A percentile compares a stretch with the other conserved stretches of the same genome.
Evolutionary conservation across 2,797 vertebrate species (phyloP).

Genomic region (Gymnothorax javanicus): DNA sequence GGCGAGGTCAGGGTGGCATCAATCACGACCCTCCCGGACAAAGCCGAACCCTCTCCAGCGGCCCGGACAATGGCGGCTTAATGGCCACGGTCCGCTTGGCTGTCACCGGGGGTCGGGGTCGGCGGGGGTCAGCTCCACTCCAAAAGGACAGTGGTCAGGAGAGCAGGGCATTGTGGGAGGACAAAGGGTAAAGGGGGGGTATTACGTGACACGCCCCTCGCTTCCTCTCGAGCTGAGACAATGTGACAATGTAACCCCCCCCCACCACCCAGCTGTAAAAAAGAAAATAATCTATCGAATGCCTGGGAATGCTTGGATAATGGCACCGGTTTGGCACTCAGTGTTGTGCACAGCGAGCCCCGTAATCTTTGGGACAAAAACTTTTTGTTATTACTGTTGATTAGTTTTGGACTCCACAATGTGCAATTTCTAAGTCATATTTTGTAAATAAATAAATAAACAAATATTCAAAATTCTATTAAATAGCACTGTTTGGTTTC

Average conservation of each 20-base stretch:
- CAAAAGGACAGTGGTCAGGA: conserved; percentile 55
- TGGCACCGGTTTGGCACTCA: too few relatives aligned
- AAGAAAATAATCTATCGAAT: background rate
- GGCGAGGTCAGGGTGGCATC: conserved; percentile 68
- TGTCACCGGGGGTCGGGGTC: conserved; percentile 28
- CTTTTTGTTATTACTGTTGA: too few relatives aligned
- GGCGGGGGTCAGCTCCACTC: conserved; percentile 48
- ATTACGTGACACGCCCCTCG: background rate
- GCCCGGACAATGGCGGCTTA: conserved; percentile 44
- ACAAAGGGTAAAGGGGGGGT: conserved; percentile 26
- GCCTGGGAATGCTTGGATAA: background rate
- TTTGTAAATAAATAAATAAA: too few relatives aligned
- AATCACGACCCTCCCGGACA: conserved; percentile 60
- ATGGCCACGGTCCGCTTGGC: conserved; percentile 51
- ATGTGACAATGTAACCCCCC: background rate
- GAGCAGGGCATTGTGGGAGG: conserved; percentile 60
- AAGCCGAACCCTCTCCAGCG: conserved; percentile 48
- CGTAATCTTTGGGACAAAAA: too few relatives aligned
- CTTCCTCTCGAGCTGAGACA: background rate
- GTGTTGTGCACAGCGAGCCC: background rate
- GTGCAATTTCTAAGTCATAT: too few relatives aligned
- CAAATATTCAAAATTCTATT: too few relatives aligned
- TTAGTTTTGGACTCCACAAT: too few relatives aligned
- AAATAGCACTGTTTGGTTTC: too few relatives aligned
- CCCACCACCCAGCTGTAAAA: background rate